Evolutionary conservation across 2,888 invertebrate genomes (phyloP), one percentile per base, ranked within the genome.

Genomic region (Drepanosiphum platanoidis): DNA sequence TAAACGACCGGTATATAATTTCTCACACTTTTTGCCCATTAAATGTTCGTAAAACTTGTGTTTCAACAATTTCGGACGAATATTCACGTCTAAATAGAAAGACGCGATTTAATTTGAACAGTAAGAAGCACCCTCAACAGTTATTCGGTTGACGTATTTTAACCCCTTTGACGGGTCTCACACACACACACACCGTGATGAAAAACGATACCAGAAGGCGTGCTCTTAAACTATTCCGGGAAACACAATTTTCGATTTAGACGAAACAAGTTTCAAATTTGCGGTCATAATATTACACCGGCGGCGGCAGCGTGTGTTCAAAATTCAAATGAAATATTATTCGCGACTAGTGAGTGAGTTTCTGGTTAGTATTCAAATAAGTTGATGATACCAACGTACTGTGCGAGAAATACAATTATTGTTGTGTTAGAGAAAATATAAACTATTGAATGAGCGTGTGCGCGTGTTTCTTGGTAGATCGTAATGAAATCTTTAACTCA

Each of bases 1-100:
- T 68, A 68, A 79, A 79, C 66, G 79, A 68, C 78, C 32, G 42
- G 42, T 32, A 64, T 22, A 46, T 46, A 32, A 77, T 39, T 39
- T 61, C 8, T 30, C 46, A 18, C 15, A 8, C 42, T 66, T 66
- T 79, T 66, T 42, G 32, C 32, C 39, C 27, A 27, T 77, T 27
- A 39, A 61, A 64, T 8, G 39, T 42, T 77, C 32, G 46, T 32
- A 68, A 79, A 46, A 79, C 46, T 68, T 1, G 8, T 15, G 42
- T 39, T 30, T 7, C 8, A 30, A 39, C 11, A 9, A 36, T 66
- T 66, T 42, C 32, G 30, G 42, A 42, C 78, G 13, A 66, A 64
- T 58, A 61, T 3, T 34, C n/a, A n/a, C n/a, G n/a, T 34, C 18
- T 13, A 7, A 32, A 9, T 13, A 32, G 66, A n/a, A n/a, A 4